Evolutionary conservation across 2,797 vertebrate genomes (phyloP), one percentile per base, ranked within the genome.

Genomic region (Clarias laeviceps): DNA sequence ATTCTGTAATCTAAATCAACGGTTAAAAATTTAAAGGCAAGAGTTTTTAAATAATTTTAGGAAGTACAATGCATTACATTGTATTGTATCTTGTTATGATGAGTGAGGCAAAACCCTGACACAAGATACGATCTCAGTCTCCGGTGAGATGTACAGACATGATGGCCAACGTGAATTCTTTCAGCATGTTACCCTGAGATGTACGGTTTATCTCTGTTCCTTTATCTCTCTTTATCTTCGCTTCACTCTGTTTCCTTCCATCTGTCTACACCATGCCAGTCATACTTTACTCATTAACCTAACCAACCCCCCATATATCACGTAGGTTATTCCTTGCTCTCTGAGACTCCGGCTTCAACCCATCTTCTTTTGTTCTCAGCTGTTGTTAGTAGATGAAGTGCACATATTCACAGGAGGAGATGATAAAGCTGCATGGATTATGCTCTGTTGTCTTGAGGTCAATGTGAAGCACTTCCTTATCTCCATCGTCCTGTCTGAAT

Each of bases 311-410:
- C n/a, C 50, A 20, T 32, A 27, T 57, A 11, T 18, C 45, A 29
- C 14, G 0, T 50, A 18, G 22, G 20, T 40, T 40, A 24, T 70
- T 40, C 8, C 4, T 2, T 22, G 40, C n/a, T 3, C 54, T n/a
- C 40, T 29, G 40, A 50, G 40, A 57, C n/a, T 74, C 73, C 29
- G 45, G n/a, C 72, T 74, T 17, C 24, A 73, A 64, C 76, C 18
- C 37, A 15, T 57, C 65, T 94, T n/a, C n/a, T n/a, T n/a, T n/a
- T n/a, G n/a, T n/a, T n/a, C n/a, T n/a, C 93, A 91, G 27, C 89
- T 82, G 93, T 94, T 94, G 92, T 94, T 91, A 73, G 86, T 77
- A 37, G 76, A 86, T 74, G 22, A 40, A 40, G 45, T 27, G 4
- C 29, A 82, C 61, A 29, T 74, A 29, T 85, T 81, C 37, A 15